These are phyloP conservation scores for Pseudomyrmex flavicornis DNA, from an alignment of 1,140 invertebrate genomes.

Conservation along the genomic window DNA sequence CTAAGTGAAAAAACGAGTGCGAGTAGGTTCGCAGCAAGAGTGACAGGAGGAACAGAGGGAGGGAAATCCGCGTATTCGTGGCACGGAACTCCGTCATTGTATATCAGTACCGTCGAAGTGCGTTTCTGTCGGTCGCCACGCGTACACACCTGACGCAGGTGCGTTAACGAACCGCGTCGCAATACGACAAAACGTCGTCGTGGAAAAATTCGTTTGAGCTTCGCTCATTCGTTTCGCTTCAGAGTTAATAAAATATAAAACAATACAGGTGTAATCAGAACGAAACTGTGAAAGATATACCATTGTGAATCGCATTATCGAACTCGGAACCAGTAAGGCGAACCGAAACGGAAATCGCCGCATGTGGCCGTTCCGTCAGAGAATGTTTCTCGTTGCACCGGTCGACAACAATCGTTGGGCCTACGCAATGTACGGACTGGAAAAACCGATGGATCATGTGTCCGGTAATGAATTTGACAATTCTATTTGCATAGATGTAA, in stretches of 20 bases:
- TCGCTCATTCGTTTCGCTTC: background rate
- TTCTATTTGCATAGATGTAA: too few relatives aligned
- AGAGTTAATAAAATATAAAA: background rate
- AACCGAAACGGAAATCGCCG: background rate
- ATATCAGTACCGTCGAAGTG: constrained; percentile 13
- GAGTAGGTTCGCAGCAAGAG: background rate
- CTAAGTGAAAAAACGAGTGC: constrained; percentile 23
- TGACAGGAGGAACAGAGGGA: background rate
- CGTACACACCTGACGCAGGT: constrained; percentile 20
- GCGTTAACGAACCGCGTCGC: background rate
- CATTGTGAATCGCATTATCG: background rate
- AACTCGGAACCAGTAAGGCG: background rate
- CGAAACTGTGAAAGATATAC: background rate
- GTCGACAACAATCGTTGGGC: constrained; percentile 76
- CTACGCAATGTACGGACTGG: constrained; percentile 76
- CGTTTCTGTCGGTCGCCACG: constrained; percentile 31
- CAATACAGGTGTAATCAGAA: background rate
- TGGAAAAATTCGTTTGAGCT: too few relatives aligned
- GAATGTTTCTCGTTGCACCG: constrained; percentile 70
- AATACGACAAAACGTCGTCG: background rate
- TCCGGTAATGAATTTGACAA: constrained; percentile 69
- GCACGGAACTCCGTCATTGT: constrained; percentile 24
- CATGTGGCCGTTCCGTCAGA: constrained; percentile 26
- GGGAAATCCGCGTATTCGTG: background rate
- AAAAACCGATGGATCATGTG: constrained; percentile 75